Evolutionary conservation across 2,113 vertebrate species (phyloP), one percentile per base, ranked within the genome.

Genomic region (Microtus oregoni): DNA sequence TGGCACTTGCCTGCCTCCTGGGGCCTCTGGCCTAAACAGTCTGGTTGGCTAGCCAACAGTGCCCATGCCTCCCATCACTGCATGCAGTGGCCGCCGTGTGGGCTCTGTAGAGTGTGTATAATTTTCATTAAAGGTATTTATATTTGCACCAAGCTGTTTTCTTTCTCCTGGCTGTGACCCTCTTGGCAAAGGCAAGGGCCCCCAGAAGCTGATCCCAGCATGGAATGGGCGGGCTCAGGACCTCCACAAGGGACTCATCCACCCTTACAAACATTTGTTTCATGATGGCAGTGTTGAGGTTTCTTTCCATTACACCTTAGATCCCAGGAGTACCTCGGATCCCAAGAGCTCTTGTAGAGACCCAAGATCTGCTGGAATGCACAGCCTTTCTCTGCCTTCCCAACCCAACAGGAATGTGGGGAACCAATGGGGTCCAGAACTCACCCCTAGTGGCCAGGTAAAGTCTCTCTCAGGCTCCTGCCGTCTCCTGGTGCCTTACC

Each of bases 61-160:
- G 20, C 61, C 79, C 26, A 26, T 11, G 5, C 75, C 68, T 83
- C 77, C 77, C 90, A 65, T 30, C 61, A 81, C 65, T 76, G 72
- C 32, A 58, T 12, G 20, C 28, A 8, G n/a, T 68, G 2, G 38
- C 58, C 17, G 13, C 86, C 0, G 0, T 65, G 0, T 0, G 67
- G 77, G 81, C 92, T 94, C 86, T 91, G 92, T 73, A 86, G 38
- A 61, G 52, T 30, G 3, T 13, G 24, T 91, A 91, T n/a, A 1
- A 92, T 89, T 97, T 97, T 97, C 86, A 94, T 98, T 98, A 98
- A 98, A 98, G 98, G 98, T 98, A 97, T 98, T 98, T 98, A 98
- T 99, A 98, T 99, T 99, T 98, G 94, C 98, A 98, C 96, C 98
- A 98, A 98, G 97, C 76, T 93, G 50, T 50, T 98, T 97, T 55